phyloP scores from a whole-genome alignment of 1,140 invertebrate genomes.

The Nymphalis io region DNA sequence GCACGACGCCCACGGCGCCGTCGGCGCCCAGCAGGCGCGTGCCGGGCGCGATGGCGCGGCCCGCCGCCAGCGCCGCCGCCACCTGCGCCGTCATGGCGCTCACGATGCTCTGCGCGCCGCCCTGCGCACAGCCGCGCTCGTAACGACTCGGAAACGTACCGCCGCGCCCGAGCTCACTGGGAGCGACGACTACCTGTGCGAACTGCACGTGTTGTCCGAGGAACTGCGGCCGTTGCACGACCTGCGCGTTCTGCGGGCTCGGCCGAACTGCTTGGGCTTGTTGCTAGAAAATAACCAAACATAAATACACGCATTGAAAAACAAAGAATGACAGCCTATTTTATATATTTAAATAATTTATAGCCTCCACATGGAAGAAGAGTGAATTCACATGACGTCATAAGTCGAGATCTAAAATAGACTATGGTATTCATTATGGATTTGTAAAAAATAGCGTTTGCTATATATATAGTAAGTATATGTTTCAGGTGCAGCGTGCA shows the following conservation, averaged over 20 bases:
- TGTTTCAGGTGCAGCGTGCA: no score
- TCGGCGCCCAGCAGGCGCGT: constrained; percentile 83
- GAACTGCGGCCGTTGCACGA: constrained; percentile 48
- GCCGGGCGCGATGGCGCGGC: constrained; percentile 83
- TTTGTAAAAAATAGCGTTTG: no score
- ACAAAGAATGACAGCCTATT: no score
- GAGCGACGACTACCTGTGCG: constrained; percentile 41
- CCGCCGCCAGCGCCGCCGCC: constrained; percentile 83
- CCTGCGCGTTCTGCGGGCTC: constrained; percentile 41
- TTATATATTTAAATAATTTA: no score
- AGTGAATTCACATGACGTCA: no score
- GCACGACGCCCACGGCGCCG: constrained; percentile 84
- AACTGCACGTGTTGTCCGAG: constrained; percentile 53
- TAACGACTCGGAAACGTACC: constrained; percentile 1
- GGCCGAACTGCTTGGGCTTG: constrained; percentile 43
- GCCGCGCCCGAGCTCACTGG: neutral
- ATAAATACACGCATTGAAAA: no score
- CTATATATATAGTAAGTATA: no score
- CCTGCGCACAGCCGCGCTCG: constrained; percentile 31
- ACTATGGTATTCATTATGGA: no score
- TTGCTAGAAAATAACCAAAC: neutral
- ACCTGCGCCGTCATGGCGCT: constrained; percentile 82
- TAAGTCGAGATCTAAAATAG: no score
- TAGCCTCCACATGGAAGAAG: no score
- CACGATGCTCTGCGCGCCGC: constrained; percentile 55